These are phyloP conservation scores for Trachurus trachurus DNA, from an alignment of 2,797 vertebrate genomes.

Conservation along the genomic window DNA sequence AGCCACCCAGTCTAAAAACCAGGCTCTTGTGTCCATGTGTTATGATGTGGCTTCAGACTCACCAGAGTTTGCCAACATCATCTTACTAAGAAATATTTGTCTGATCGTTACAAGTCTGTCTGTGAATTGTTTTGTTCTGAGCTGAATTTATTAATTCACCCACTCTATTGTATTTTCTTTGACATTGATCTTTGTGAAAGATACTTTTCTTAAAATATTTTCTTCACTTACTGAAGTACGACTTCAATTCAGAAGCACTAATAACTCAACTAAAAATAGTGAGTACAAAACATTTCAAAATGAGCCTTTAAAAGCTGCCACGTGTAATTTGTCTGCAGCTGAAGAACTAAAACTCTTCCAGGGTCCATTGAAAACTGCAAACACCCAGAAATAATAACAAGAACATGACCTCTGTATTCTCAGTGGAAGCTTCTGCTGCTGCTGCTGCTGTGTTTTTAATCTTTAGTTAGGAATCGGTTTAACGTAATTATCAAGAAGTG, in stretches of 20 bases:
- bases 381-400: neutral
- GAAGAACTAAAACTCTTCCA: neutral
- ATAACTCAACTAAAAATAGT: neutral
- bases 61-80: neutral
- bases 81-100: neutral
- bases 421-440: neutral
- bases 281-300: neutral
- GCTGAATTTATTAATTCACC: neutral
- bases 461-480: neutral
- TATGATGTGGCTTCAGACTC: slow-evolving; percentile 3
- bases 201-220: neutral
- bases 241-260: too few species aligned
- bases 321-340: neutral
- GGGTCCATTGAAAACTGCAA: neutral
- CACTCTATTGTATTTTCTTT: neutral
- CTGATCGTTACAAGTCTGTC: neutral
- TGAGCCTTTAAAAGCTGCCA: neutral
- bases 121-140: neutral
- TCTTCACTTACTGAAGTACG: neutral
- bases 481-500: neutral
- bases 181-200: neutral
- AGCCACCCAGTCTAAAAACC: slow-evolving; percentile 24
- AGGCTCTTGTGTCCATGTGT: slow-evolving; percentile 16
- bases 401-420: neutral
- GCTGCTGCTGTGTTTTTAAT: neutral